Percentiles rank a stretch among this genome's conserved stretches.
Evolutionary conservation across 2,888 invertebrate genomes (phyloP).

Genomic region (Acleris literana): DNA sequence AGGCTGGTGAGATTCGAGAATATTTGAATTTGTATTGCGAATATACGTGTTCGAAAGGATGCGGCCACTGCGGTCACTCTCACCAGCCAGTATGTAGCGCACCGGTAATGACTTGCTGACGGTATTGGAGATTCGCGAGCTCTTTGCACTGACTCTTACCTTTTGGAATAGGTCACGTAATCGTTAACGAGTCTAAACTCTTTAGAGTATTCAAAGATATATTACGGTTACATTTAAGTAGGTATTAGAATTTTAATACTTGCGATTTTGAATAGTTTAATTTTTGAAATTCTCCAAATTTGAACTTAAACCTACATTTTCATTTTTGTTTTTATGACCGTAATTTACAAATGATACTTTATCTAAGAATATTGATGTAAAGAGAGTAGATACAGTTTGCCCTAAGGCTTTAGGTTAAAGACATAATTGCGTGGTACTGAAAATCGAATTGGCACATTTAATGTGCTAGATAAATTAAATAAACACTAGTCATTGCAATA

Average conservation of each 20-base stretch:
- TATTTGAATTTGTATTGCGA: background rate
- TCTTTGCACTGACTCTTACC: background rate
- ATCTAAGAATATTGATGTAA: too few relatives aligned
- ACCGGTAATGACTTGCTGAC: conserved; percentile 11
- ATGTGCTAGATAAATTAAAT: too few relatives aligned
- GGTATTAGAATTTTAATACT: too few relatives aligned
- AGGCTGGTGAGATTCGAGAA: background rate
- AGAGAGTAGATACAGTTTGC: too few relatives aligned
- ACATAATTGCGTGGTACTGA: too few relatives aligned
- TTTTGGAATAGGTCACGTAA: background rate
- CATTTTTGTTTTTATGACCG: background rate
- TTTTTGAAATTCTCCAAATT: too few relatives aligned
- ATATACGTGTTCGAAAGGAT: conserved; percentile 16
- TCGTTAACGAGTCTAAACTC: background rate
- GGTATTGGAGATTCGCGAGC: background rate
- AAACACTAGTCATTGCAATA: too few relatives aligned
- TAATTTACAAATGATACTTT: too few relatives aligned
- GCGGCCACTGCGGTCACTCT: conserved; percentile 19
- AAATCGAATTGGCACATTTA: background rate
- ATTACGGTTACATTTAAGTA: too few relatives aligned
- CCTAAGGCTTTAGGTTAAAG: too few relatives aligned
- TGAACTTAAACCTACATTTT: too few relatives aligned
- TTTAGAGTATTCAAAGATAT: background rate
- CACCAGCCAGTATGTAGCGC: conserved; percentile 7
- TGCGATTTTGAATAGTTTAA: too few relatives aligned